Evolutionary conservation across 2,888 invertebrate species (phyloP), one percentile per base, ranked within the genome.

Genomic region (Conomelus anceps): DNA sequence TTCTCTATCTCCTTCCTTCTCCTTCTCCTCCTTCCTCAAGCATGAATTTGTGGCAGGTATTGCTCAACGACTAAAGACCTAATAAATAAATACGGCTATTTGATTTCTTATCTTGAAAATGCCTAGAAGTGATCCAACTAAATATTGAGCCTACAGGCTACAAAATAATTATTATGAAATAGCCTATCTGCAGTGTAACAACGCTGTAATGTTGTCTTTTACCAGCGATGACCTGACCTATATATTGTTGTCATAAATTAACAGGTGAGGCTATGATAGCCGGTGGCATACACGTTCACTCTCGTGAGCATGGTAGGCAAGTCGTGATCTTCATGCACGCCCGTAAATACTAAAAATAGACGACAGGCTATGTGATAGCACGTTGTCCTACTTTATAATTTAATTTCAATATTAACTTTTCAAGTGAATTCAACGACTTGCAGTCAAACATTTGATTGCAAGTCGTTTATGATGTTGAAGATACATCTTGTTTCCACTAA

Each of bases 1-100:
- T 23, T 89, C 89, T 86, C 89, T 26, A 17, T 86, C 86, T 86
- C 85, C 24, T 34, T 13, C 85, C 23, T 29, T 86, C 86, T 86
- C 20, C 22, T 86, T 24, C 86, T 89, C 23, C 24, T 63, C 24
- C 24, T 4, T 85, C 89, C 17, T 23, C 89, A 24, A 22, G 17
- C 86, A 63, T n/a, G 6, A 63, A 1, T 11, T 63, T n/a, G 34
- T n/a, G n/a, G n/a, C 7, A n/a, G n/a, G 7, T 63, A 63, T 63
- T 63, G n/a, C 63, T 63, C 63, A 63, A 63, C 63, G 63, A 13
- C n/a, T 7, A n/a, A n/a, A n/a, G n/a, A n/a, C n/a, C n/a, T 63
- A 63, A 6, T 63, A 63, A 63, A 63, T 63, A 63, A 20, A 63
- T n/a, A 63, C 63, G 63, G n/a, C 63, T 63, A n/a, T n/a, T 6